Conservation (phyloP, 2,113 vertebrate genomes). For the Cryptotis parvus region DNA sequence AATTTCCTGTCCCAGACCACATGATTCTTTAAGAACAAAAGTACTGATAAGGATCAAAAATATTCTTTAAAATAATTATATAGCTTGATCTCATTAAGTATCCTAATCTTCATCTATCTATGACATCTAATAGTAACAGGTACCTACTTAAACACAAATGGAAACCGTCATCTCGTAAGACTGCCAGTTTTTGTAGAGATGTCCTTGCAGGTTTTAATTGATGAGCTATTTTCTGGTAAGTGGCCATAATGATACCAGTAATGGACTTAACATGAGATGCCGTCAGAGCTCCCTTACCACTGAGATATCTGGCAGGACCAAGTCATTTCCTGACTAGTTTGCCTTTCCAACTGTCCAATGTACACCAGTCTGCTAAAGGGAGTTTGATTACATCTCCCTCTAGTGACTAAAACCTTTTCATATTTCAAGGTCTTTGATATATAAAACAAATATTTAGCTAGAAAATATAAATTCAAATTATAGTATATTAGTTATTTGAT, state of each 20-base stretch:
- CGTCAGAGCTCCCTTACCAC: conserved; percentile 30
- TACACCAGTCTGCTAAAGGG: neutral
- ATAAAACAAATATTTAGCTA: conserved; percentile 31
- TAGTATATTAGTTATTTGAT: neutral
- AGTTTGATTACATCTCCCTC: conserved; percentile 73
- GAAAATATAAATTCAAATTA: conserved; percentile 7
- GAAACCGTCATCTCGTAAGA: conserved; percentile 39
- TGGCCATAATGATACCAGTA: conserved; percentile 47
- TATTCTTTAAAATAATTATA: conserved; percentile 47
- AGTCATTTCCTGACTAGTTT: conserved; percentile 43
- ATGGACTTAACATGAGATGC: conserved; percentile 27
- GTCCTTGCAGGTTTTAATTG: conserved; percentile 51
- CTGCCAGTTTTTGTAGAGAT: conserved; percentile 51
- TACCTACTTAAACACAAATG: conserved; percentile 59
- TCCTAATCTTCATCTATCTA: conserved; percentile 6
- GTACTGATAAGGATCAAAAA: neutral
- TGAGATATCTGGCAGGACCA: conserved; percentile 47
- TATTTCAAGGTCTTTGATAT: neutral
- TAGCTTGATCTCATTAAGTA: conserved; percentile 15
- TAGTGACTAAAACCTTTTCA: conserved; percentile 59
- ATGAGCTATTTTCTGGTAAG: conserved; percentile 69
- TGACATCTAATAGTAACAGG: conserved; percentile 46
- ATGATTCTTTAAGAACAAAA: neutral
- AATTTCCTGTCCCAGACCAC: neutral
- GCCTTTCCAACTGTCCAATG: conserved; percentile 24